These are phyloP conservation scores for Branchellion lobata DNA, from an alignment of 2,888 invertebrate genomes.

Conservation along the genomic window DNA sequence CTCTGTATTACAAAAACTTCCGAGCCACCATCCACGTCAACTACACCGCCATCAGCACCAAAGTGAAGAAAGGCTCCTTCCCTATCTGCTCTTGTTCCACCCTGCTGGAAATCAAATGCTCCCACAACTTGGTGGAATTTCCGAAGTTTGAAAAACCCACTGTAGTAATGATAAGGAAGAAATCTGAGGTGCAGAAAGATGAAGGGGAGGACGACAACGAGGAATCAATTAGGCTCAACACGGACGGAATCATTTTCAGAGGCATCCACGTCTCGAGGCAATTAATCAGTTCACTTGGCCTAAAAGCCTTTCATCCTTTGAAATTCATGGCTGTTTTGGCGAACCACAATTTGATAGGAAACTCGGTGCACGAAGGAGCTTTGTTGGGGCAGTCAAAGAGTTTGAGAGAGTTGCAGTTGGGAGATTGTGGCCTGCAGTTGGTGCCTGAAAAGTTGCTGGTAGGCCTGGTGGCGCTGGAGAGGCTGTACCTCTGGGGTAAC, in stretches of 20 bases:
- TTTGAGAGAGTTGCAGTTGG: slow-evolving; percentile 50
- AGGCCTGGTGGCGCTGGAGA: slow-evolving; percentile 45
- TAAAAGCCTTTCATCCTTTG: slow-evolving; percentile 28
- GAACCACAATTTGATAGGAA: slow-evolving; percentile 35
- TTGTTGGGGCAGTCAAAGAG: slow-evolving; percentile 47
- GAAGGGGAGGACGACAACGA: background rate
- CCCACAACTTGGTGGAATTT: slow-evolving; percentile 20
- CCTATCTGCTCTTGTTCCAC: slow-evolving; percentile 20
- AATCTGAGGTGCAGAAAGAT: background rate
- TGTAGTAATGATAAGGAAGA: background rate
- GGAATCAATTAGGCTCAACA: background rate
- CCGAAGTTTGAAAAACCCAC: slow-evolving; percentile 15
- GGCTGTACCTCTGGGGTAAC: slow-evolving; percentile 52
- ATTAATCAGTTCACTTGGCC: slow-evolving; percentile 13
- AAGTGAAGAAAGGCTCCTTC: background rate
- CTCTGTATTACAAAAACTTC: background rate
- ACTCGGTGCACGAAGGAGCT: slow-evolving; percentile 47
- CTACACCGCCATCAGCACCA: background rate
- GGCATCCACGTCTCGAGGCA: slow-evolving; percentile 33
- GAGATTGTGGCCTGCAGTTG: slow-evolving; percentile 43
- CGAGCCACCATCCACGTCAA: background rate
- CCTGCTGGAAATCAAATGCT: slow-evolving; percentile 31
- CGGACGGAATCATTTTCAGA: background rate
- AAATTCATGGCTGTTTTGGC: slow-evolving; percentile 18
- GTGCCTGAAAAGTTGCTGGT: slow-evolving; percentile 47